A percentile compares a stretch with the other conserved stretches of the same genome.
Conservation (phyloP, 2,888 invertebrate species). For the Pterobdella sp. region DNA sequence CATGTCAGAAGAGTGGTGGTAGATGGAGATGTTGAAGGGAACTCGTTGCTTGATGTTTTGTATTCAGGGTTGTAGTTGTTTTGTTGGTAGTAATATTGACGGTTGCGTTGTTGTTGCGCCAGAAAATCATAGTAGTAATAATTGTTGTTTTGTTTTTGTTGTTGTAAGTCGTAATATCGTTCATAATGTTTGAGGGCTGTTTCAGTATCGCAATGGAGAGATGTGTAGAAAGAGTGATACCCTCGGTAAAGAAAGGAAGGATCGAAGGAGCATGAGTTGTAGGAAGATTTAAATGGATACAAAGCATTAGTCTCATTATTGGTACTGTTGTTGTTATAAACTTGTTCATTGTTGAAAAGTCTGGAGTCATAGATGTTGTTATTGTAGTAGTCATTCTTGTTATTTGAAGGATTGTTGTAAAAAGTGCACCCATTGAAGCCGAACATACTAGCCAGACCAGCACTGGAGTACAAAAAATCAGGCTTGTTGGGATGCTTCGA, state of each 20-base stretch:
- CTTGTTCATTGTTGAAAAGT: background rate
- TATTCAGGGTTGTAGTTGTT: slow-evolving; percentile 20
- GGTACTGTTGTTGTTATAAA: background rate
- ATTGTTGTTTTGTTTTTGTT: slow-evolving; percentile 30
- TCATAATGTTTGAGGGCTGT: slow-evolving; percentile 40
- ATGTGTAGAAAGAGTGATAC: slow-evolving; percentile 34
- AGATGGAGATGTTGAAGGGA: slow-evolving; percentile 30
- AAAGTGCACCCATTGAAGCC: slow-evolving; percentile 16
- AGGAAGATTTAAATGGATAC: slow-evolving; percentile 29
- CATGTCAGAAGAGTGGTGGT: slow-evolving; percentile 5
- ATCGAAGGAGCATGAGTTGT: slow-evolving; percentile 34
- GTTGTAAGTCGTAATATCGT: slow-evolving; percentile 47
- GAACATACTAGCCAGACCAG: slow-evolving; percentile 17
- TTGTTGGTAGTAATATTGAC: slow-evolving; percentile 16
- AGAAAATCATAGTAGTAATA: slow-evolving; percentile 47
- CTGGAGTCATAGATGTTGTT: slow-evolving; percentile 15
- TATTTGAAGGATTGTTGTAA: slow-evolving; percentile 40
- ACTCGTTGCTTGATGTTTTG: slow-evolving; percentile 12
- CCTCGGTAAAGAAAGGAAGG: slow-evolving; percentile 35
- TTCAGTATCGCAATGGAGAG: slow-evolving; percentile 36
- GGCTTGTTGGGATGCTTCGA: slow-evolving; percentile 1
- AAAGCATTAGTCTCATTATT: slow-evolving; percentile 22
- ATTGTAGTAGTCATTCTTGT: slow-evolving; percentile 31
- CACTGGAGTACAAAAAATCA: slow-evolving; percentile 15
- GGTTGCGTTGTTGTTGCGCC: slow-evolving; percentile 35